Evolutionary conservation across 64 coral and sea anemone species (phyloP).

Genomic region (Montipora cactus): DNA sequence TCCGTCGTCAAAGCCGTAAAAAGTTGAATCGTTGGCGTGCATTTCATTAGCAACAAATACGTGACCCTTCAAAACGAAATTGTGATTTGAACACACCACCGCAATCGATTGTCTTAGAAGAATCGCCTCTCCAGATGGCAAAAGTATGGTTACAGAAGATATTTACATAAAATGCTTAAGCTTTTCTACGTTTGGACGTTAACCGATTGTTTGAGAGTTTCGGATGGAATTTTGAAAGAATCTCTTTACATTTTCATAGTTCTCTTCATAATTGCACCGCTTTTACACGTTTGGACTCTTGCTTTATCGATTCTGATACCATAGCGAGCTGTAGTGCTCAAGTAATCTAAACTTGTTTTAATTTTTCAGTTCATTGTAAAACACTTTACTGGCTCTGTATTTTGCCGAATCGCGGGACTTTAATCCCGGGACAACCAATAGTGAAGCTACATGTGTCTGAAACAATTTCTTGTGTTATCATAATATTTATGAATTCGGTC

Average conservation of each 20-base stretch:
- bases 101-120: constrained; percentile 8
- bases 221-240: neutral
- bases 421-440: neutral
- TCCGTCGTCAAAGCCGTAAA: no score
- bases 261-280: neutral
- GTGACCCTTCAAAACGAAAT: neutral
- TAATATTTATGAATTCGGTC: neutral
- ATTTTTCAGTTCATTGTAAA: constrained; percentile 9
- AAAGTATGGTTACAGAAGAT: constrained; percentile 25
- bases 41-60: neutral
- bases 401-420: neutral
- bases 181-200: neutral
- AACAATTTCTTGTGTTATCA: neutral
- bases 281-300: neutral
- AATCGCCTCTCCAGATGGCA: constrained; percentile 4
- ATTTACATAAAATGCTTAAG: constrained; percentile 30
- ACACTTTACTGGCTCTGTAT: constrained; percentile 16
- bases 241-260: neutral
- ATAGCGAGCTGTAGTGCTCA: neutral
- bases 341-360: constrained; percentile 14
- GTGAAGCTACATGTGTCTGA: neutral
- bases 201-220: neutral
- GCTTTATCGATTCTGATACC: neutral
- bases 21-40: no score
- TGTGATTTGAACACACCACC: neutral